Conservation (phyloP, 2,888 invertebrate genomes). For the Epistrophe eligans region DNA sequence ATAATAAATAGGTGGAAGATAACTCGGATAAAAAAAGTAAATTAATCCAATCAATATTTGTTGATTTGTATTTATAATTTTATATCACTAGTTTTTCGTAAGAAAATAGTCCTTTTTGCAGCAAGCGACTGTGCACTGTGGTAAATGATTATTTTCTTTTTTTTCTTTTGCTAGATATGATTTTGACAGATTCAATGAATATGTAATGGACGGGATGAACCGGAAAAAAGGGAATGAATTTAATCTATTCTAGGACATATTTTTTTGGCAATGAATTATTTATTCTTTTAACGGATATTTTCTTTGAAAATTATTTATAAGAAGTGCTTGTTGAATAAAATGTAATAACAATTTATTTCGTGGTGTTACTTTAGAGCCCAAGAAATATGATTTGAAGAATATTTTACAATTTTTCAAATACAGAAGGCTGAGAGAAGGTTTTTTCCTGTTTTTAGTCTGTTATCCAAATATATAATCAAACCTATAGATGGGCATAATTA, state of each 20-base stretch:
- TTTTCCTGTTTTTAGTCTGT: neutral
- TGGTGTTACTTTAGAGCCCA: neutral
- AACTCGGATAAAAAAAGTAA: neutral
- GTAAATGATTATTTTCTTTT: constrained; percentile 37
- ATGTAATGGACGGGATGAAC: constrained; percentile 49
- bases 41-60: neutral
- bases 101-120: constrained; percentile 14
- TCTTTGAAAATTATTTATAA: constrained; percentile 12
- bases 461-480: neutral
- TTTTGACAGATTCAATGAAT: constrained; percentile 58
- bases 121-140: constrained; percentile 25
- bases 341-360: neutral
- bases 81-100: constrained; percentile 17
- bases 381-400: neutral
- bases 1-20: neutral
- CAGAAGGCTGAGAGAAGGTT: neutral
- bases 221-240: constrained; percentile 25
- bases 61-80: neutral
- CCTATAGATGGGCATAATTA: neutral
- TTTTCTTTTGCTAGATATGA: constrained; percentile 20
- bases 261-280: constrained; percentile 5
- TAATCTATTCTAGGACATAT: constrained; percentile 15
- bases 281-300: constrained; percentile 45
- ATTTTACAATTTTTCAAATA: neutral
- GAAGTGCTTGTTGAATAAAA: neutral